Percentiles rank a stretch among this genome's conserved stretches.
Conservation (phyloP, 2,797 vertebrate species). For the Pteronotus mesoamericanus region DNA sequence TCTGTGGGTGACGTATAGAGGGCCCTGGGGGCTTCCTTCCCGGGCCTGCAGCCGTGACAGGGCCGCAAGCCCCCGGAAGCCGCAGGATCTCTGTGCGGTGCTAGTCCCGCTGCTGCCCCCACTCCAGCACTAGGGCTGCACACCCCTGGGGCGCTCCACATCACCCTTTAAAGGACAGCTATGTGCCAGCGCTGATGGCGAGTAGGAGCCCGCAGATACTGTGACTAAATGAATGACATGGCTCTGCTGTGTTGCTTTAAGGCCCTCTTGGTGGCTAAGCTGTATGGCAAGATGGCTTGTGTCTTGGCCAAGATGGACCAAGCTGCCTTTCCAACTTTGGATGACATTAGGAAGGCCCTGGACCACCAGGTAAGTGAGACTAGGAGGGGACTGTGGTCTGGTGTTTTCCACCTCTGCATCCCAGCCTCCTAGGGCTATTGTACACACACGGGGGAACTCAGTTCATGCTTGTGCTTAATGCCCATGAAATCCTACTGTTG, state of each 20-base stretch:
- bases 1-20: background rate
- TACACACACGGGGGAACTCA: background rate
- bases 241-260: conserved; percentile 43
- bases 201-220: background rate
- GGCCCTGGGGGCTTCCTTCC: no score
- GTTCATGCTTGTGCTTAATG: background rate
- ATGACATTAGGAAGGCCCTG: conserved; percentile 44
- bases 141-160: background rate
- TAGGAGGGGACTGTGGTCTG: background rate
- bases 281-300: conserved; percentile 65
- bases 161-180: background rate
- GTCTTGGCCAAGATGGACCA: conserved; percentile 60
- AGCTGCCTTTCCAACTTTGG: conserved; percentile 66
- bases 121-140: background rate
- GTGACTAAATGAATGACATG: background rate
- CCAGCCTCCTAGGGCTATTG: background rate
- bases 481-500: background rate
- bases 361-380: conserved; percentile 57
- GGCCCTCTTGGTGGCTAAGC: conserved; percentile 56
- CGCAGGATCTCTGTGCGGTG: background rate
- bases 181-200: no score
- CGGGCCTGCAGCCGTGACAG: background rate
- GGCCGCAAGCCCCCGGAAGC: background rate
- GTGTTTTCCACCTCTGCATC: background rate
- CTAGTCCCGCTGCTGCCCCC: background rate